Percentiles rank a stretch among this genome's conserved stretches.
Conservation (phyloP, 23 tunicate genomes). For the Styela clava region DNA sequence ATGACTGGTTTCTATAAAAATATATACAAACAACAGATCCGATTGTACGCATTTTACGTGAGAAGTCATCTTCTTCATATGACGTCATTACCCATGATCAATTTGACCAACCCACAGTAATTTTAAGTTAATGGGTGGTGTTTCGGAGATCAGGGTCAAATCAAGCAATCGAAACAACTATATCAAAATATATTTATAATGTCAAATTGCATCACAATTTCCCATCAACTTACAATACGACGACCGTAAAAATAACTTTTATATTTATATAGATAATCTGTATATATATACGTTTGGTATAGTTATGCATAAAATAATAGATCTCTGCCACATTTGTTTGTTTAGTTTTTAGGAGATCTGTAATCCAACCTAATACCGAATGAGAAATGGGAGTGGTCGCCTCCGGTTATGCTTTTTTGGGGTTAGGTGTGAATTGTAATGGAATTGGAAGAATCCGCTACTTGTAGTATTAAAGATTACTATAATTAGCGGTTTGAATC, state of each 20-base stretch:
- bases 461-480: too few relatives aligned
- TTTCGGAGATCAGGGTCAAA: too few relatives aligned
- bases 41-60: not conserved
- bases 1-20: too few relatives aligned
- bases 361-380: not conserved
- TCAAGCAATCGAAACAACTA: not conserved
- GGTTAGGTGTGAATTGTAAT: not conserved
- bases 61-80: not conserved
- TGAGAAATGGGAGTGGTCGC: not conserved
- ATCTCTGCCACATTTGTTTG: not conserved
- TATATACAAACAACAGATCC: not conserved
- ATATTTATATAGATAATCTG: too few relatives aligned
- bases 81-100: not conserved
- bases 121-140: not conserved
- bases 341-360: not conserved
- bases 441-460: not conserved
- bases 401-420: not conserved
- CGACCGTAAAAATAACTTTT: too few relatives aligned
- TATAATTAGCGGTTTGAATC: too few relatives aligned
- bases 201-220: not conserved
- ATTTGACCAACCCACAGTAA: not conserved
- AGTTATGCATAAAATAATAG: not conserved
- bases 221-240: not conserved
- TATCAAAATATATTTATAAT: not conserved
- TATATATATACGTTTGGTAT: too few relatives aligned